Evolutionary conservation across 2,888 invertebrate genomes (phyloP).

Genomic region (Frankliniella intonsa): DNA sequence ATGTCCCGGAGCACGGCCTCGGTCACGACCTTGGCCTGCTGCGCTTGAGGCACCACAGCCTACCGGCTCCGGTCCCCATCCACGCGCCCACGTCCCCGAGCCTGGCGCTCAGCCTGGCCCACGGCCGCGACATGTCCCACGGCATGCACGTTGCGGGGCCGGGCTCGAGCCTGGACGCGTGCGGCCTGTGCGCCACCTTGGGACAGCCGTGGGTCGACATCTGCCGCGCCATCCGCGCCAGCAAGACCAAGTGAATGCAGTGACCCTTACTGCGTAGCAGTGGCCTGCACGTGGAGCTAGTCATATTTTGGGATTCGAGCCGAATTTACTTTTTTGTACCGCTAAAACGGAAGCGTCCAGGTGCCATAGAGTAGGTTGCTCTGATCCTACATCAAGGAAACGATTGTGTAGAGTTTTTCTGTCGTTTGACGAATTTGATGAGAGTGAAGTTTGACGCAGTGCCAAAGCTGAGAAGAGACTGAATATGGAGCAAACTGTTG

Average conservation of each 20-base stretch:
- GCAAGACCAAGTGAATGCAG: slow-evolving; percentile 45
- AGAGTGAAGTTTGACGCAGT: neutral
- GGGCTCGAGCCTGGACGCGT: slow-evolving; percentile 43
- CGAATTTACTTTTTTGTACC: neutral
- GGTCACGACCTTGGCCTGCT: neutral
- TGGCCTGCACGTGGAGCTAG: neutral
- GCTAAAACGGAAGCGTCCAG: neutral
- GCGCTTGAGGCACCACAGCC: neutral
- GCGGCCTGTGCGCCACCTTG: slow-evolving; percentile 51
- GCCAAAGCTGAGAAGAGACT: slow-evolving; percentile 22
- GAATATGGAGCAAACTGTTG: neutral
- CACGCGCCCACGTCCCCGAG: neutral
- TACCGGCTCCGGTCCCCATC: neutral
- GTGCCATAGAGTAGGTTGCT: slow-evolving; percentile 1
- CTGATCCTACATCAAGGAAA: neutral
- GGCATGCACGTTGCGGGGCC: neutral
- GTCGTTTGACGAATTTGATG: neutral
- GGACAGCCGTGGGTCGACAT: slow-evolving; percentile 53
- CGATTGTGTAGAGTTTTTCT: neutral
- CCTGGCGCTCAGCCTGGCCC: slow-evolving; percentile 41
- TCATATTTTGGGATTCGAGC: neutral
- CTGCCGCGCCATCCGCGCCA: slow-evolving; percentile 52
- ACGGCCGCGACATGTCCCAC: slow-evolving; percentile 37
- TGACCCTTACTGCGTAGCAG: too few relatives aligned
- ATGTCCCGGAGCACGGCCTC: neutral